These are phyloP conservation scores for Hydrotaea cyrtoneurina DNA, from an alignment of 2,888 invertebrate genomes.

Conservation along the genomic window DNA sequence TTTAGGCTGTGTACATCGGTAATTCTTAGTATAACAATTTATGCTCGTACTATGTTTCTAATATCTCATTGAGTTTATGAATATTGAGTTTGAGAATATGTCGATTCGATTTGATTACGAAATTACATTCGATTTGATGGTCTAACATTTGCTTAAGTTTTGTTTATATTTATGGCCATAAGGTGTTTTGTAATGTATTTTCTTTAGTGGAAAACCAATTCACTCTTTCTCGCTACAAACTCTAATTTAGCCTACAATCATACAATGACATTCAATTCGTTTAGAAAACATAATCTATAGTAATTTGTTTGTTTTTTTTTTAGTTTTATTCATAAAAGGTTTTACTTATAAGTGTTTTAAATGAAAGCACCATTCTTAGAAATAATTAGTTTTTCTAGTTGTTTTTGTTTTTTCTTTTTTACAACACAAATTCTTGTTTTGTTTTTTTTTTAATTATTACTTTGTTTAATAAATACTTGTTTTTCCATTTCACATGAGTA, in stretches of 20 bases:
- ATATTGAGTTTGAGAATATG: too few species aligned
- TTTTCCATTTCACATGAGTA: conserved; percentile 29
- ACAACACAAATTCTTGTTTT: conserved; percentile 39
- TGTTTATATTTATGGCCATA: too few species aligned
- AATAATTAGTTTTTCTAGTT: conserved; percentile 27
- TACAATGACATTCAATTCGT: not conserved
- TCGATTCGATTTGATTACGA: too few species aligned
- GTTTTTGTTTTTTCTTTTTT: not conserved
- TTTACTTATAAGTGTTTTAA: conserved; percentile 3
- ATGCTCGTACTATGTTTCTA: too few species aligned
- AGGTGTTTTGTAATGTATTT: not conserved
- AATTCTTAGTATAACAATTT: too few species aligned
- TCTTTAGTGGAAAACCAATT: not conserved
- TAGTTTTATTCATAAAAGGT: not conserved
- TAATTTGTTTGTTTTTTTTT: not conserved
- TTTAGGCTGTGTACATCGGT: too few species aligned
- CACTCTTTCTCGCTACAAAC: not conserved
- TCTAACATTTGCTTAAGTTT: too few species aligned
- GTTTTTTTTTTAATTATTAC: conserved; percentile 32
- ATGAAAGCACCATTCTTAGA: conserved; percentile 30
- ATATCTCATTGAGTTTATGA: too few species aligned
- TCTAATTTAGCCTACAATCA: conserved; percentile 4
- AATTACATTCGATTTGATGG: too few species aligned
- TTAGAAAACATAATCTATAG: not conserved
- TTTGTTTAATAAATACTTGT: conserved; percentile 64